phyloP scores from a whole-genome alignment of 2,888 invertebrate species.

The Pterostichus niger region DNA sequence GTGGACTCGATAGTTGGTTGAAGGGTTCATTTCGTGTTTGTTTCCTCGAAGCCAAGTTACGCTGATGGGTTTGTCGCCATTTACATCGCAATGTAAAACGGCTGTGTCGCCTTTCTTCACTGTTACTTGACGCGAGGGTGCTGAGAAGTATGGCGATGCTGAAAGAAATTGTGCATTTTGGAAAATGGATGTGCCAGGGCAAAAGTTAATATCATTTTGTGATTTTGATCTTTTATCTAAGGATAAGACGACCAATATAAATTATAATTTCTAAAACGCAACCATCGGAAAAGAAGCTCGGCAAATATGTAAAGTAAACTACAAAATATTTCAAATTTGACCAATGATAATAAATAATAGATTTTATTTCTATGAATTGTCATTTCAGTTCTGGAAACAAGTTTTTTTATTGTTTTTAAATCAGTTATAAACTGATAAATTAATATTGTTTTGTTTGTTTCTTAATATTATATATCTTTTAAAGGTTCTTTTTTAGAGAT shows the following conservation, averaged over 20 bases:
- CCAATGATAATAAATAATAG: too few relatives aligned
- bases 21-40: conserved; percentile 84
- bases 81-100: conserved; percentile 86
- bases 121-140: conserved; percentile 84
- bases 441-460: too few relatives aligned
- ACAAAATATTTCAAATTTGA: too few relatives aligned
- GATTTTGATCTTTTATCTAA: background rate
- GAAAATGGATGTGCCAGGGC: conserved; percentile 29
- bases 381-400: too few relatives aligned
- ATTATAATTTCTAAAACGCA: too few relatives aligned
- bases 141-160: conserved; percentile 87
- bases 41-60: conserved; percentile 87
- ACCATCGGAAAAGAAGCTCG: too few relatives aligned
- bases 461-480: too few relatives aligned
- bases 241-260: background rate
- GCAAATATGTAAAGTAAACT: too few relatives aligned
- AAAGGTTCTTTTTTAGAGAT: too few relatives aligned
- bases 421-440: too few relatives aligned
- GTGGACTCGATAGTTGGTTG: conserved; percentile 83
- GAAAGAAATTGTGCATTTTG: conserved; percentile 69
- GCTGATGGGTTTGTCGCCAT: conserved; percentile 89
- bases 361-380: too few relatives aligned
- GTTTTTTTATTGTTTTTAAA: too few relatives aligned
- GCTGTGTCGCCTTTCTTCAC: conserved; percentile 88
- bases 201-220: background rate